Conservation (phyloP, 2,113 vertebrate species). For the Coryphaenoides rupestris region DNA sequence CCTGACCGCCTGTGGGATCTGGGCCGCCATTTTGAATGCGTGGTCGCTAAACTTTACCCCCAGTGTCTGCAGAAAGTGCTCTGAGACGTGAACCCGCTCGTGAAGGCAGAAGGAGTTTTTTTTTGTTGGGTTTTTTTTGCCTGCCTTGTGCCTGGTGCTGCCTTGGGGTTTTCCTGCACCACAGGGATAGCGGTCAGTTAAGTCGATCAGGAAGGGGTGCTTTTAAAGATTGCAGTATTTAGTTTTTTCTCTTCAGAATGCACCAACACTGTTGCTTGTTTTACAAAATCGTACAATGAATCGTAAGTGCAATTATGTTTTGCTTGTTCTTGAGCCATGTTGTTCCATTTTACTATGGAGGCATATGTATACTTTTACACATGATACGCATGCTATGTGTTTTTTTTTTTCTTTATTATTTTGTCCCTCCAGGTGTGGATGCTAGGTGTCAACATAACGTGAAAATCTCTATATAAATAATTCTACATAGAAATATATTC, state of each 20-base stretch:
- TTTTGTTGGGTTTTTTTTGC: constrained; percentile 51
- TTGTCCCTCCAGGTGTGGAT: constrained; percentile 51
- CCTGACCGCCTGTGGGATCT: constrained; percentile 98
- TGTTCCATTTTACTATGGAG: constrained; percentile 58
- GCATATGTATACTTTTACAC: constrained; percentile 51
- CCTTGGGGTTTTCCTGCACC: constrained; percentile 55
- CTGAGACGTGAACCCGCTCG: constrained; percentile 64
- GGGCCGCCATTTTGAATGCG: constrained; percentile 98
- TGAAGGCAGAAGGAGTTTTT: constrained; percentile 37
- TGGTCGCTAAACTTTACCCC: constrained; percentile 98
- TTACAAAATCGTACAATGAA: constrained; percentile 71
- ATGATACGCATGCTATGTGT: constrained; percentile 50
- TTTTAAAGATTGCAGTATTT: constrained; percentile 83
- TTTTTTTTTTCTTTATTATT: constrained; percentile 16
- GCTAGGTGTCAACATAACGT: constrained; percentile 58
- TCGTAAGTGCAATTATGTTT: constrained; percentile 98
- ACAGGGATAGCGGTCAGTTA: constrained; percentile 47
- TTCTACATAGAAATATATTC: constrained; percentile 51
- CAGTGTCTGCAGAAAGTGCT: constrained; percentile 99
- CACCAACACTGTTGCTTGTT: constrained; percentile 68
- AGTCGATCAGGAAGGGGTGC: constrained; percentile 77
- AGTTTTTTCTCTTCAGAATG: constrained; percentile 41
- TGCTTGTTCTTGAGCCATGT: constrained; percentile 71
- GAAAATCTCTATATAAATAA: constrained; percentile 22
- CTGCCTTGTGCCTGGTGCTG: constrained; percentile 70